phyloP scores from a whole-genome alignment of 2,797 vertebrate species.

The Lutra lutra region DNA sequence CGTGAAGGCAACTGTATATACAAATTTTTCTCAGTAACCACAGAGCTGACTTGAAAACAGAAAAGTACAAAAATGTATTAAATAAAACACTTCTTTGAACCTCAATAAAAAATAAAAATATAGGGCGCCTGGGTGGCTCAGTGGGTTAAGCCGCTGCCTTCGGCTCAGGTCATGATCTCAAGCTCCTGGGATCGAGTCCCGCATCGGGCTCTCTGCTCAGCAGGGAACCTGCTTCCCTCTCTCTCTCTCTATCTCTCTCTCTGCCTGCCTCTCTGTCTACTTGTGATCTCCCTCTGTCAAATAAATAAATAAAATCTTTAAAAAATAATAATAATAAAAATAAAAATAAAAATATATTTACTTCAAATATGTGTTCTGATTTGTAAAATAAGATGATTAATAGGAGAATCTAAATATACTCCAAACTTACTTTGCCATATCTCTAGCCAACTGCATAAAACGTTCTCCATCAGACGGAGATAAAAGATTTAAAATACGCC shows the following conservation, averaged over 20 bases:
- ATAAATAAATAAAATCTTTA: too few species aligned
- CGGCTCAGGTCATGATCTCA: too few species aligned
- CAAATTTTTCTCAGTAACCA: constrained; percentile 37
- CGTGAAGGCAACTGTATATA: not conserved
- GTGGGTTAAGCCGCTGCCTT: too few species aligned
- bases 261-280: too few species aligned
- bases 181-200: too few species aligned
- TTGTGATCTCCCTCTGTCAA: too few species aligned
- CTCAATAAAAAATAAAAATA: constrained; percentile 27
- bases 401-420: not conserved
- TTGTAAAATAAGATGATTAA: constrained; percentile 24
- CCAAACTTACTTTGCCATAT: constrained; percentile 95
- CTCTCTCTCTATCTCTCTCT: too few species aligned
- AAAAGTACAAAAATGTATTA: constrained; percentile 21
- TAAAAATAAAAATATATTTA: constrained; percentile 37
- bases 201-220: too few species aligned
- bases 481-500: constrained; percentile 94
- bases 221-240: too few species aligned
- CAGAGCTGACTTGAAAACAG: constrained; percentile 5
- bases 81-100: not conserved
- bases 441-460: constrained; percentile 97
- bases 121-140: too few species aligned
- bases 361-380: constrained; percentile 8
- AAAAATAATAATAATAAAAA: too few species aligned
- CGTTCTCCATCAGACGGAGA: constrained; percentile 95